phyloP scores from a whole-genome alignment of 2,113 vertebrate genomes.

The Myotis davidii region DNA sequence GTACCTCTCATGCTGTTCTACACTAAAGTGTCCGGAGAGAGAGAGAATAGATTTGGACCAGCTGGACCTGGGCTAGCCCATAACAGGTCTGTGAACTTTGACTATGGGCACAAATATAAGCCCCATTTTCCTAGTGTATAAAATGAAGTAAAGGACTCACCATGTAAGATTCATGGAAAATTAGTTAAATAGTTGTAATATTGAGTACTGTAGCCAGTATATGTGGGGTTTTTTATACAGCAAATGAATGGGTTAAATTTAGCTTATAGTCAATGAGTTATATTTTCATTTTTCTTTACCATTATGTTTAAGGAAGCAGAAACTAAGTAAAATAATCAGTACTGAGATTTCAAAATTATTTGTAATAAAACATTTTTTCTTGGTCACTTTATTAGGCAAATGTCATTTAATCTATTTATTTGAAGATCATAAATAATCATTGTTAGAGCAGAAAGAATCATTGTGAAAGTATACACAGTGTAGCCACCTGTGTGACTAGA shows the following conservation, averaged over 20 bases:
- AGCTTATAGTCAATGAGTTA: not conserved
- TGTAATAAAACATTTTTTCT: not conserved
- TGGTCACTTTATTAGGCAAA: not conserved
- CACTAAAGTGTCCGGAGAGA: not conserved
- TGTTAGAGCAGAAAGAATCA: not conserved
- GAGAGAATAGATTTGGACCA: not conserved
- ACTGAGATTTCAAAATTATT: conserved; percentile 2
- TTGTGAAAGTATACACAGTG: not conserved
- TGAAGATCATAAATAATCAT: not conserved
- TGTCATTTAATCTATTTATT: not conserved
- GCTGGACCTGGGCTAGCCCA: not conserved
- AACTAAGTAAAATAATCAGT: not conserved
- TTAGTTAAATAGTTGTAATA: not conserved
- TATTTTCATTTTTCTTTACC: not conserved
- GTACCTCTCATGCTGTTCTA: not conserved
- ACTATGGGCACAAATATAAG: not conserved
- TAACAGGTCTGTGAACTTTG: not conserved
- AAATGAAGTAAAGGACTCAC: not conserved
- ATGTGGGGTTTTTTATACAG: not conserved
- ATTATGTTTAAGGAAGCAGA: not conserved
- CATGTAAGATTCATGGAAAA: not conserved
- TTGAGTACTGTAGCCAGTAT: not conserved
- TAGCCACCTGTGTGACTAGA: not conserved
- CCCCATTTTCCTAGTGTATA: not conserved
- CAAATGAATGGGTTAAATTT: not conserved